These are phyloP conservation scores for Synanthedon myopaeformis DNA, from an alignment of 2,888 invertebrate species.

Conservation along the genomic window DNA sequence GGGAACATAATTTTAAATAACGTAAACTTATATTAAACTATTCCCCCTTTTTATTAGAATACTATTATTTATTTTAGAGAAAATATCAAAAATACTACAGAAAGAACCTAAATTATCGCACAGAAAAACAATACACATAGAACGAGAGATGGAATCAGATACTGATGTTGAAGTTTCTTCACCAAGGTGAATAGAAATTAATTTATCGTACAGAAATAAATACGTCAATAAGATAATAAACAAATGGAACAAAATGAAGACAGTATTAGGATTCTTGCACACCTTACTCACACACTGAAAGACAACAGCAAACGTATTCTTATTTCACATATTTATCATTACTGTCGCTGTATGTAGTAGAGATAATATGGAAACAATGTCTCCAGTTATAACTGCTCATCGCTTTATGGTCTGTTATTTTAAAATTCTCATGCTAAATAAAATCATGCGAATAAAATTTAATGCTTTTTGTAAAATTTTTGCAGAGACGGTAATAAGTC, in stretches of 20 bases:
- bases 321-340: too few species aligned
- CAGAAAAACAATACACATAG: slow-evolving; percentile 38
- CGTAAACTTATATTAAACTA: slow-evolving; percentile 6
- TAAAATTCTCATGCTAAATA: neutral
- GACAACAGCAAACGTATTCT: too few species aligned
- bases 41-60: neutral
- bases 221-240: too few species aligned
- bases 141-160: slow-evolving; percentile 50
- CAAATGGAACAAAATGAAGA: too few species aligned
- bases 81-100: slow-evolving; percentile 12
- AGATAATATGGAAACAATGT: neutral
- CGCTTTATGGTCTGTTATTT: neutral
- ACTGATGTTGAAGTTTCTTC: slow-evolving; percentile 46
- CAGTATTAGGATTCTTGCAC: too few species aligned
- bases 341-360: neutral
- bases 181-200: slow-evolving; percentile 26
- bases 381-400: neutral
- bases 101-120: slow-evolving; percentile 45
- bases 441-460: neutral
- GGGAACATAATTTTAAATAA: slow-evolving; percentile 3
- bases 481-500: slow-evolving; percentile 26
- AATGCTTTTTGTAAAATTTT: neutral
- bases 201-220: too few species aligned
- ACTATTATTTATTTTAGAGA: slow-evolving; percentile 13
- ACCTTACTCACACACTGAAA: too few species aligned